A percentile compares a stretch with the other conserved stretches of the same genome.
Conservation (phyloP, 2,113 vertebrate species). For the Salvator merianae region DNA sequence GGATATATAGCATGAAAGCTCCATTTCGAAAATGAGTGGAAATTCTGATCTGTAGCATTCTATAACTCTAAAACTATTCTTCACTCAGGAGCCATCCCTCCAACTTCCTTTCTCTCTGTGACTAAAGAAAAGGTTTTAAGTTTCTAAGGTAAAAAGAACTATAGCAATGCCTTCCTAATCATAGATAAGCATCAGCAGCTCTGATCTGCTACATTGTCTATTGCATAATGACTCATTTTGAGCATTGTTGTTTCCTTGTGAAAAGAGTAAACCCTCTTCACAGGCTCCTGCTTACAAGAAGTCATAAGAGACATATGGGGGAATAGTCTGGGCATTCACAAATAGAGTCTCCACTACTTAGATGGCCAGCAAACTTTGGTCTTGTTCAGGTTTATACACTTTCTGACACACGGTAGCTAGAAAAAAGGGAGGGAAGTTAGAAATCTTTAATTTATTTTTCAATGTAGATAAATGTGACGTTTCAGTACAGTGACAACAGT, state of each 20-base stretch:
- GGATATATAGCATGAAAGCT: conserved; percentile 4
- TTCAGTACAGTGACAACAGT: not conserved
- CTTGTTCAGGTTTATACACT: not conserved
- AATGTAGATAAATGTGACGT: not conserved
- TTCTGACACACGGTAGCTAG: not conserved
- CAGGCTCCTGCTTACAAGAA: conserved; percentile 57
- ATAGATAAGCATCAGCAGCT: conserved; percentile 70
- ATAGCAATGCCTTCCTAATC: conserved; percentile 49
- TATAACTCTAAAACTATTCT: conserved; percentile 45
- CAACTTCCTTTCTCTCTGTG: conserved; percentile 59
- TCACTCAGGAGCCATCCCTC: conserved; percentile 27
- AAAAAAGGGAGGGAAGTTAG: not conserved
- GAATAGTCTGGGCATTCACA: conserved; percentile 31
- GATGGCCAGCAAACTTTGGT: not conserved
- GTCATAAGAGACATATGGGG: conserved; percentile 35
- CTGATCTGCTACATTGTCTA: conserved; percentile 60
- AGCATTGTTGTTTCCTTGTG: conserved; percentile 55
- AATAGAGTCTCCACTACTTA: conserved; percentile 41
- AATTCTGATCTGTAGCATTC: conserved; percentile 50
- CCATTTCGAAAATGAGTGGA: conserved; percentile 46
- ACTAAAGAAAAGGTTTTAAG: conserved; percentile 63
- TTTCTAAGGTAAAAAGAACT: conserved; percentile 64
- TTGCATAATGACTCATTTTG: conserved; percentile 67
- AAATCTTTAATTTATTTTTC: not conserved
- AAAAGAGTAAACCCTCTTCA: conserved; percentile 66